phyloP scores from a whole-genome alignment of 1,140 invertebrate species.

The Polyergus mexicanus region DNA sequence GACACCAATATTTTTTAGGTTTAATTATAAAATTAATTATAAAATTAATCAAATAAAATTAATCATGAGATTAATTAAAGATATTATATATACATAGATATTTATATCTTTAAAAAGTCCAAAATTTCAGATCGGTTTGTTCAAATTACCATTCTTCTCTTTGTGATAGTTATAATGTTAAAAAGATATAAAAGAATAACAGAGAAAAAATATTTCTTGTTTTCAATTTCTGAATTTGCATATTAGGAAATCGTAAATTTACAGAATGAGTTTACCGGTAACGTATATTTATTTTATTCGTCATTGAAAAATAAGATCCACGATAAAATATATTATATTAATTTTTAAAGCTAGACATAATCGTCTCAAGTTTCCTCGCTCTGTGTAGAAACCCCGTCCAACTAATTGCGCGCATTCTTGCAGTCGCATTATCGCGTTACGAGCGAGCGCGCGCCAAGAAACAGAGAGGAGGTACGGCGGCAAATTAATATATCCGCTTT shows the following conservation, averaged over 20 bases:
- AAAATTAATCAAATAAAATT: too few species aligned
- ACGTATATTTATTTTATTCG: background rate
- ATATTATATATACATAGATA: background rate
- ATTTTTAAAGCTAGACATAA: constrained; percentile 13
- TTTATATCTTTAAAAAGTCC: background rate
- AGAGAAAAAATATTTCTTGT: background rate
- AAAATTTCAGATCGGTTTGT: background rate
- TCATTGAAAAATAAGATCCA: constrained; percentile 2
- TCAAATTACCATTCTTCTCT: background rate
- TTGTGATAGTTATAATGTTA: background rate
- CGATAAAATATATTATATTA: background rate
- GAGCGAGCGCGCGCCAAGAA: constrained; percentile 48
- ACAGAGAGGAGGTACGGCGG: constrained; percentile 51
- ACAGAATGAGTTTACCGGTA: background rate
- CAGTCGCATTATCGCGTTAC: constrained; percentile 36
- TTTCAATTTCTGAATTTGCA: background rate
- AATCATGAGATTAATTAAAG: background rate
- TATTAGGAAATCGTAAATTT: background rate
- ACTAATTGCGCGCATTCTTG: constrained; percentile 48
- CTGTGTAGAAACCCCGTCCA: background rate
- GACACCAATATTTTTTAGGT: too few species aligned
- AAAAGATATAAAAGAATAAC: background rate
- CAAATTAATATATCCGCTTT: constrained; percentile 87
- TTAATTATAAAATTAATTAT: too few species aligned
- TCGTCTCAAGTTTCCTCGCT: constrained; percentile 24